Percentiles rank a stretch among this genome's conserved stretches.
phyloP scores from a whole-genome alignment of 1,140 invertebrate genomes.

The Metaphire vulgaris region DNA sequence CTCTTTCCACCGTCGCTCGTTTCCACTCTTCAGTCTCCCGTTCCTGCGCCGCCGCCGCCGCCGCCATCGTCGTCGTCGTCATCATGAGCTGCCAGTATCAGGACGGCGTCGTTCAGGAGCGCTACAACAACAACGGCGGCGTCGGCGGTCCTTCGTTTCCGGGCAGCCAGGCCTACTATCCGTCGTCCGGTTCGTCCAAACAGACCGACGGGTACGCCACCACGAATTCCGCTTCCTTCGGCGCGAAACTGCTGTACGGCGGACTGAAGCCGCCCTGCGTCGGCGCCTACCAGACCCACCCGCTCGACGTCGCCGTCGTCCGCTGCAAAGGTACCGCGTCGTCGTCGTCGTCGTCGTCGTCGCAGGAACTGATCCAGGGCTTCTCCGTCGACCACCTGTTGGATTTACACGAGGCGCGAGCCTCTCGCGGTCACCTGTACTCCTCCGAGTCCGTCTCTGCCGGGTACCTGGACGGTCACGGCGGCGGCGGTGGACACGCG shows the following conservation, averaged over 20 bases:
- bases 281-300: background rate
- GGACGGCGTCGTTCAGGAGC: background rate
- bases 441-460: too few species aligned
- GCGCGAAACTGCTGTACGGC: background rate
- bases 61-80: background rate
- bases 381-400: background rate
- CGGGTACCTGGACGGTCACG: too few species aligned
- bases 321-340: too few species aligned
- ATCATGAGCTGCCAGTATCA: background rate
- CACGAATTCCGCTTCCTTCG: too few species aligned
- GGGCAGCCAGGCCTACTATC: background rate
- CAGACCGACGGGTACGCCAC: background rate
- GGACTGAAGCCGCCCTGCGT: background rate
- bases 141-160: background rate
- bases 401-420: background rate
- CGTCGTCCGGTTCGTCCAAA: background rate
- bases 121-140: too few species aligned
- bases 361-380: background rate
- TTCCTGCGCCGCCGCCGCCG: background rate
- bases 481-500: too few species aligned
- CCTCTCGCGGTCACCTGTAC: background rate
- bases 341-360: too few species aligned
- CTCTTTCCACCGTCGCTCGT: too few species aligned
- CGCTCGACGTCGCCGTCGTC: background rate
- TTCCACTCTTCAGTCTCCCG: background rate